A percentile compares a stretch with the other conserved stretches of the same genome.
Evolutionary conservation across 2,888 invertebrate genomes (phyloP).

Genomic region (Drosophila paranaensis): DNA sequence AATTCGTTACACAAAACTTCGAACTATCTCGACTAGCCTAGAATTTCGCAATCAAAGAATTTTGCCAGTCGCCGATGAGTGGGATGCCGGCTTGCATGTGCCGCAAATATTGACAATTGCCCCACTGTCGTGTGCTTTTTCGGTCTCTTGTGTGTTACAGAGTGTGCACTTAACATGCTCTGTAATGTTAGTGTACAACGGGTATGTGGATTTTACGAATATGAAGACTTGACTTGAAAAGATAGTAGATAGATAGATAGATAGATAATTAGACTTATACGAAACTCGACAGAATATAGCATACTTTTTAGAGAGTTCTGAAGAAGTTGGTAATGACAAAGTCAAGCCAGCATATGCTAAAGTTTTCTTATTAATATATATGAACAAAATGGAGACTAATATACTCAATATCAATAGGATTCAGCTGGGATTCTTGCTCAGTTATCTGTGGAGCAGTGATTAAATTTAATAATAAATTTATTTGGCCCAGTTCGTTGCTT

Average conservation of each 20-base stretch:
- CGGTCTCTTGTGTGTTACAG: conserved; percentile 42
- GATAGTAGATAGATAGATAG: too few relatives aligned
- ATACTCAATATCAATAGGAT: too few relatives aligned
- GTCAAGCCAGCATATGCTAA: too few relatives aligned
- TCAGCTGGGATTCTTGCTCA: too few relatives aligned
- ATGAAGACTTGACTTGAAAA: too few relatives aligned
- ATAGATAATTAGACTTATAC: too few relatives aligned
- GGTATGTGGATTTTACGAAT: neutral
- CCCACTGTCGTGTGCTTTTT: conserved; percentile 53
- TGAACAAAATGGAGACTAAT: too few relatives aligned
- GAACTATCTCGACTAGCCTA: conserved; percentile 55
- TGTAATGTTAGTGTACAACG: neutral
- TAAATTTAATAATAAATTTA: too few relatives aligned
- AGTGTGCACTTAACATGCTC: conserved; percentile 50
- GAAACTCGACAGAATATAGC: neutral
- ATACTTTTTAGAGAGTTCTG: neutral
- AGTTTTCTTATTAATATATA: too few relatives aligned
- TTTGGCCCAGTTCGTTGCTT: conserved; percentile 29
- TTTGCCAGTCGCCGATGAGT: conserved; percentile 58
- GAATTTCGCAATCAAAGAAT: conserved; percentile 64
- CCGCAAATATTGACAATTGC: conserved; percentile 73
- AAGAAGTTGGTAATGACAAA: too few relatives aligned
- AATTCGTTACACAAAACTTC: conserved; percentile 75
- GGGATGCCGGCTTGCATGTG: conserved; percentile 64
- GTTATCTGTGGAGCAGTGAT: too few relatives aligned